A percentile compares a stretch with the other conserved stretches of the same genome.
Conservation (phyloP, 2,797 vertebrate genomes). For the Anas acuta region DNA sequence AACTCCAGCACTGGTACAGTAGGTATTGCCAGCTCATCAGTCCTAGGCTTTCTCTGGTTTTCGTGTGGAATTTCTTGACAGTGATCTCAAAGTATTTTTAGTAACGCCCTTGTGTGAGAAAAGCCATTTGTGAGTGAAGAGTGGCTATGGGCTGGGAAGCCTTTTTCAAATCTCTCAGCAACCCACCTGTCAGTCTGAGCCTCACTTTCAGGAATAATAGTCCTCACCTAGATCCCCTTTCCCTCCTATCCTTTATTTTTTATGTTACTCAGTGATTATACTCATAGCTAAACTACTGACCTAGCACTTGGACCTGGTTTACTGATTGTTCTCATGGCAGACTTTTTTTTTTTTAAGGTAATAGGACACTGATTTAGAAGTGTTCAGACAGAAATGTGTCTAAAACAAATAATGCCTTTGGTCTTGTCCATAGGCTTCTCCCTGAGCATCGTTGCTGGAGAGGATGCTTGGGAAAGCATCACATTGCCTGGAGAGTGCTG, state of each 20-base stretch:
- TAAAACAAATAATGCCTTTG: background rate
- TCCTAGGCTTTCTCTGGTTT: background rate
- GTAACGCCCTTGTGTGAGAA: background rate
- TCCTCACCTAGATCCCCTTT: background rate
- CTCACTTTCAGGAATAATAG: background rate
- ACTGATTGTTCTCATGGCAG: background rate
- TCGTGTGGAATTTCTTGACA: background rate
- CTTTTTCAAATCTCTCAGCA: fast-evolving
- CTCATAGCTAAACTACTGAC: background rate
- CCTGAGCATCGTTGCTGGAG: background rate
- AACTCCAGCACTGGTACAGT: background rate
- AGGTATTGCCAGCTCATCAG: background rate
- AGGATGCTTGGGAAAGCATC: background rate
- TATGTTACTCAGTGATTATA: background rate
- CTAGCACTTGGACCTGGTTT: background rate
- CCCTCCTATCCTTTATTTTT: fast-evolving
- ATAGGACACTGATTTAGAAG: background rate
- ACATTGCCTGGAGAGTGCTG: background rate
- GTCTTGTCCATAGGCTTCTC: background rate
- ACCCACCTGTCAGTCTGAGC: background rate
- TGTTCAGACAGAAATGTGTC: background rate
- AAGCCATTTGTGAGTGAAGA: background rate
- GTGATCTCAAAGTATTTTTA: background rate
- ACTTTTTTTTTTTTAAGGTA: background rate
- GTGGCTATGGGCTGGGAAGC: fast-evolving